Conservation (phyloP, 2,113 vertebrate genomes). For the Meleagris gallopavo region DNA sequence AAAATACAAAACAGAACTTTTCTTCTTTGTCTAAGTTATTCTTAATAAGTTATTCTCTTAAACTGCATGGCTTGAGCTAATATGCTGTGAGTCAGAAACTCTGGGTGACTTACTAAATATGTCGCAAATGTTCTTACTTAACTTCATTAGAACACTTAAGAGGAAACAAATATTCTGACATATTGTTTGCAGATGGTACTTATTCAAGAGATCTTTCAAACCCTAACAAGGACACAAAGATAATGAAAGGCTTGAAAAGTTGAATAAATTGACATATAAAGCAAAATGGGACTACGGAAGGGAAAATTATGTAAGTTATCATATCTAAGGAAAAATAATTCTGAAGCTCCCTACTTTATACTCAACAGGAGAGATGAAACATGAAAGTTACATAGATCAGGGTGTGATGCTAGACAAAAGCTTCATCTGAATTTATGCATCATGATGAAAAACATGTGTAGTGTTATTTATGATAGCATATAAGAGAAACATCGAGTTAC, state of each 20-base stretch:
- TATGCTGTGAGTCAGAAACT: not conserved
- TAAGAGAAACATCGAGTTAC: not conserved
- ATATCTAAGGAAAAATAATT: not conserved
- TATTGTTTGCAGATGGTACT: not conserved
- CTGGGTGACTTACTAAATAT: not conserved
- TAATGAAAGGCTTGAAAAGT: not conserved
- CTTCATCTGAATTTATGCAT: not conserved
- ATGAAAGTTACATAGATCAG: not conserved
- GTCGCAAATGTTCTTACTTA: not conserved
- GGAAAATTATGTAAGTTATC: not conserved
- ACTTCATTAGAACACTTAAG: not conserved
- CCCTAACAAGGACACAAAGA: not conserved
- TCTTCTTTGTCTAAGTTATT: not conserved
- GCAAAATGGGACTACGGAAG: not conserved
- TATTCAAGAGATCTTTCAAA: not conserved
- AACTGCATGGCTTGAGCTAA: rapidly evolving
- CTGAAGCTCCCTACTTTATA: not conserved
- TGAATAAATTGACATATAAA: not conserved
- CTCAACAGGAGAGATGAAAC: not conserved
- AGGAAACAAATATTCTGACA: not conserved
- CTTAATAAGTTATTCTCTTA: not conserved
- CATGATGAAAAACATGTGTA: not conserved
- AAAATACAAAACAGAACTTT: not conserved
- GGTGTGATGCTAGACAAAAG: not conserved
- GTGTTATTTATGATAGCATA: not conserved